Evolutionary conservation across 2,113 vertebrate genomes (phyloP).

Genomic region (Miniopterus natalensis): DNA sequence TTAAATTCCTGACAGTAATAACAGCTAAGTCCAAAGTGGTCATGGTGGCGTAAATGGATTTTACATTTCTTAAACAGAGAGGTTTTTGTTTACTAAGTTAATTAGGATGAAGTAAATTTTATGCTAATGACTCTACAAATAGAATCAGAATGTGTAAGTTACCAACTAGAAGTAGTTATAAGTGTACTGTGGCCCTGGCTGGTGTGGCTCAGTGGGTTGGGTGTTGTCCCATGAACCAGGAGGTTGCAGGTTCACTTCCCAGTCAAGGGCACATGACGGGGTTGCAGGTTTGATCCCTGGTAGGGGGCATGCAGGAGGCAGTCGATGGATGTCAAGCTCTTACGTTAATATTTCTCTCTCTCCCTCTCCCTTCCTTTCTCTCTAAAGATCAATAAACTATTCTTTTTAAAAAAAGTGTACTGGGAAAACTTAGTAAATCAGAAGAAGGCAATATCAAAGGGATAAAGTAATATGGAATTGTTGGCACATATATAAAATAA

Average conservation of each 20-base stretch:
- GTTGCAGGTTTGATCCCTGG: no score
- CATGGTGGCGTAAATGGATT: not conserved
- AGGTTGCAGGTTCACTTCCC: no score
- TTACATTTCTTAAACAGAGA: not conserved
- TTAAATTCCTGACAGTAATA: not conserved
- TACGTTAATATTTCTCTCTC: no score
- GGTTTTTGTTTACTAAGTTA: not conserved
- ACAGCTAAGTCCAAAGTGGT: not conserved
- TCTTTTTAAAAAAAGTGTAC: no score
- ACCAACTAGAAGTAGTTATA: not conserved
- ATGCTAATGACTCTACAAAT: not conserved
- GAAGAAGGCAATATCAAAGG: not conserved
- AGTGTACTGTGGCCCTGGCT: not conserved
- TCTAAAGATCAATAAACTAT: no score
- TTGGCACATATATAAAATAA: not conserved
- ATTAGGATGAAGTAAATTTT: not conserved
- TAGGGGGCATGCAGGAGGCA: no score
- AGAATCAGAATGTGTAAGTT: not conserved
- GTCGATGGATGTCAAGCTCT: no score
- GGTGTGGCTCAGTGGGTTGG: no score
- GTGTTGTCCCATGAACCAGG: no score
- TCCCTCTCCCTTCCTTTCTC: no score
- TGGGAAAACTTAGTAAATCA: not conserved
- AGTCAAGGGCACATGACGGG: no score
- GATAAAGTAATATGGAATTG: not conserved